phyloP scores from a whole-genome alignment of 1,140 invertebrate species.

The Ooceraea biroi region DNA sequence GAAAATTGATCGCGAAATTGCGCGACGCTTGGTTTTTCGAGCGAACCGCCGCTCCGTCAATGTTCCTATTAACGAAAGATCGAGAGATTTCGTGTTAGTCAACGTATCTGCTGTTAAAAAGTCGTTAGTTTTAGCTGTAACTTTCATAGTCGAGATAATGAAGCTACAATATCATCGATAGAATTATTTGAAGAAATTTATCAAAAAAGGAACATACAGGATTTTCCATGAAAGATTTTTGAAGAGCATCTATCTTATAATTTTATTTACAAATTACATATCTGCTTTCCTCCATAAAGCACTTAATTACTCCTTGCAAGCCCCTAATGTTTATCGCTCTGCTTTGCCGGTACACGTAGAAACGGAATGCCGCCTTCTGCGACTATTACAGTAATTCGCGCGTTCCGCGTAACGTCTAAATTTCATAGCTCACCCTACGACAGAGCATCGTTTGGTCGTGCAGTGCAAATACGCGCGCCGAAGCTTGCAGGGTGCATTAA shows the following conservation, averaged over 20 bases:
- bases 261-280: too few relatives aligned
- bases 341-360: neutral
- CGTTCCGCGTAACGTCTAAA: conserved; percentile 53
- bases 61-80: neutral
- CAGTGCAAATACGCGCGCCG: conserved; percentile 28
- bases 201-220: too few relatives aligned
- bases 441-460: conserved; percentile 17
- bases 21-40: neutral
- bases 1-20: neutral
- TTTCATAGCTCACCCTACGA: conserved; percentile 52
- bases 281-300: neutral
- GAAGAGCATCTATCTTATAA: too few relatives aligned
- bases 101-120: too few relatives aligned
- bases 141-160: too few relatives aligned
- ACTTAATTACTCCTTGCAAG: conserved; percentile 3
- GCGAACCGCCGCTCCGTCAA: neutral
- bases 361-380: neutral
- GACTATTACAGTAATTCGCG: conserved; percentile 52
- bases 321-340: conserved; percentile 4
- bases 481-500: conserved; percentile 55
- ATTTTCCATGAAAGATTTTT: too few relatives aligned
- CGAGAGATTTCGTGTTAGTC: too few relatives aligned
- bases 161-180: too few relatives aligned
- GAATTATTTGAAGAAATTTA: too few relatives aligned
- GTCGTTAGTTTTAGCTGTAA: too few relatives aligned